Evolutionary conservation across 2,797 vertebrate species (phyloP), one percentile per base, ranked within the genome.

Genomic region (Furcifer pardalis): DNA sequence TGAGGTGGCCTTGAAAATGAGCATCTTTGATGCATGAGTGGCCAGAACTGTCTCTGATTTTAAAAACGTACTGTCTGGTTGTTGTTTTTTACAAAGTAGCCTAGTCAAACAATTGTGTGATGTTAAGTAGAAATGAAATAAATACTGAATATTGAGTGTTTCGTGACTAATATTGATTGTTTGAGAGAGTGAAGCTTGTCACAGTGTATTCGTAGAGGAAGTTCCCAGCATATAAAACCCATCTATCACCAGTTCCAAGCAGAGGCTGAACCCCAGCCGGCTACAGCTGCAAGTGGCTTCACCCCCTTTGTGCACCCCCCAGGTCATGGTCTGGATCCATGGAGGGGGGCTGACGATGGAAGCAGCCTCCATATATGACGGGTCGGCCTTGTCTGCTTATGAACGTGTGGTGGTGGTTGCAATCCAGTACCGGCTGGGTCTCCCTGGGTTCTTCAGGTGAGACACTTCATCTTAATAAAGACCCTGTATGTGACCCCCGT

Each of bases 271-370:
- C 52, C 17, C 10, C 52, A 56, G 52, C 52, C 52, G 21, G 52
- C 52, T 56, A n/a, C n/a, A n/a, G n/a, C n/a, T n/a, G n/a, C n/a
- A n/a, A n/a, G n/a, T n/a, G n/a, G n/a, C n/a, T n/a, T n/a, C n/a
- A n/a, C n/a, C n/a, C n/a, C n/a, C n/a, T n/a, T n/a, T n/a, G n/a
- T n/a, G n/a, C n/a, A n/a, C n/a, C n/a, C n/a, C n/a, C n/a, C n/a
- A 97, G 97, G 97, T 98, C n/a, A 96, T 97, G 97, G 95, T 97
- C 15, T 97, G 95, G 95, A 97, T 97, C 83, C 97, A 97, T 0
- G 97, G 97, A 27, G 97, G 96, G 30, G 95, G 56, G 0, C 90
- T 97, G 0, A 0, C 1, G 6, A 0, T 89, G 0, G 97, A 96
- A 0, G 90, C 91, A 23, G 96, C 96, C 1, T 96, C 96, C 6